Base-by-base conservation (phyloP, 1,140 invertebrate species). In the Oncopeltus fasciatus region DNA sequence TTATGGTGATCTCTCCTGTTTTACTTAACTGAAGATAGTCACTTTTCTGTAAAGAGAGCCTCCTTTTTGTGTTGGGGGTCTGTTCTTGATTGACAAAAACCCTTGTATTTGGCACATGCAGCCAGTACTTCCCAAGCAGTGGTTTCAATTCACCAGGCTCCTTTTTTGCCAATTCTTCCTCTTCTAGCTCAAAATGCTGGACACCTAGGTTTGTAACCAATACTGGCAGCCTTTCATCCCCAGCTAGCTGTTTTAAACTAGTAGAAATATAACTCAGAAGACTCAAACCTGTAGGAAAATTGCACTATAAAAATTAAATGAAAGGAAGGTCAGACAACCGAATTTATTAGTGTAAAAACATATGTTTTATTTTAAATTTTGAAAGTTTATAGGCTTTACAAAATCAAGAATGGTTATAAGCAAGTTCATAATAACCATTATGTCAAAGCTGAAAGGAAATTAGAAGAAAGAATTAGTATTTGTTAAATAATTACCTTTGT, bases 121-220 rank as follows among this genome's bases (percentile, higher is more conserved):
- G 21, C 68, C 68, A 69, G 59, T 66, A 67, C 59, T 66, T 69
- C 11, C 68, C 68, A 9, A 69, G 56, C 46, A 62, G 49, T 2
- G 68, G 66, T 28, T 65, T 65, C 2, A 64, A 31, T 59, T 67
- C 33, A n/a, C 33, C 57, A 43, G n/a, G 16, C 28, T 14, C 4
- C 47, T 26, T 53, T 46, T 14, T 49, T 28, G 18, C 14, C 3
- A 57, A 46, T 49, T 62, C 61, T 20, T 46, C 31, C 29, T 62
- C 44, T 28, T 61, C 62, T 24, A 33, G 16, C 38, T 66, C 58
- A 26, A 49, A 57, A 47, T 63, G 47, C 53, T 57, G 58, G 4
- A 63, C 26, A 14, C 59, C 65, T 28, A 69, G 60, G 43, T 69
- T 69, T 11, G 61, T 62, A 1, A 66, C 16, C 2, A 67, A 18